Conservation (phyloP, 2,888 invertebrate species). For the Leucophenga montana region DNA sequence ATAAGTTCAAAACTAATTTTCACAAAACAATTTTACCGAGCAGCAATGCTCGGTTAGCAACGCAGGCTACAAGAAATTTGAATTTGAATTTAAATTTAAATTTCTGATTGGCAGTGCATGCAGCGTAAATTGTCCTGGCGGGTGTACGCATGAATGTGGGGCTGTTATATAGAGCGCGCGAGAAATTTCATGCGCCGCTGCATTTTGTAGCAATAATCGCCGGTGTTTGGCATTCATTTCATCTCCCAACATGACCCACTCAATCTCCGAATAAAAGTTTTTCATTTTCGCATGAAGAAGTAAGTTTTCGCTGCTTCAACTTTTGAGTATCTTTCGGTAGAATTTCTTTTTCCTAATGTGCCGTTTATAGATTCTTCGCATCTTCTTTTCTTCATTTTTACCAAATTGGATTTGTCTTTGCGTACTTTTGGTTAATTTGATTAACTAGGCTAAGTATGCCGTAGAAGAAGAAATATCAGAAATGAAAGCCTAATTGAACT, state of each 20-base stretch:
- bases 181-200: constrained; percentile 61
- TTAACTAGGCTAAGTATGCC: constrained; percentile 44
- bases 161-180: background rate
- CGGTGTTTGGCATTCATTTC: constrained; percentile 58
- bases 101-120: constrained; percentile 47
- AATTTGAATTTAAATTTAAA: constrained; percentile 43
- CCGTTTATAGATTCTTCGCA: background rate
- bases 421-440: constrained; percentile 55
- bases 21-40: constrained; percentile 58
- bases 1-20: constrained; percentile 64
- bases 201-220: constrained; percentile 64
- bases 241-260: background rate
- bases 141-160: too few species aligned
- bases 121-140: constrained; percentile 26
- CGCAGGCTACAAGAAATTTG: constrained; percentile 21
- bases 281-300: background rate
- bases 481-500: constrained; percentile 57
- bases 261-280: background rate
- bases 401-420: constrained; percentile 6
- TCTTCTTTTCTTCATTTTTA: background rate
- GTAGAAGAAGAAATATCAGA: constrained; percentile 4
- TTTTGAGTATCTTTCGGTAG: background rate
- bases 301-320: background rate
- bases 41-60: constrained; percentile 27
- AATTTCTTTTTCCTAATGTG: background rate